phyloP scores from a whole-genome alignment of 2,113 vertebrate genomes.

The Aplodontia rufa region DNA sequence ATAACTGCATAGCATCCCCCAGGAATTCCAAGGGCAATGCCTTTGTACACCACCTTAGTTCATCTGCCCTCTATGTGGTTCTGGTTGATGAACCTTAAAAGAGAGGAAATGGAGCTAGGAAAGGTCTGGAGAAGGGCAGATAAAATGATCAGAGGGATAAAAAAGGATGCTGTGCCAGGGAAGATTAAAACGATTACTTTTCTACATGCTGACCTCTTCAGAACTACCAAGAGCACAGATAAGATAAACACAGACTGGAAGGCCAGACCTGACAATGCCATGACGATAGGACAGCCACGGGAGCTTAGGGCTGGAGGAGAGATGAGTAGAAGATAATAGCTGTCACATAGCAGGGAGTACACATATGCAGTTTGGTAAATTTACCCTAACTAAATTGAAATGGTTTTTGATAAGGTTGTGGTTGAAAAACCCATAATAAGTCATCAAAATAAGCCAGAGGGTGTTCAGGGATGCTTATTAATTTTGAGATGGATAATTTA shows the following conservation, averaged over 20 bases:
- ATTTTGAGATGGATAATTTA: background rate
- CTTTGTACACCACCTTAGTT: conserved; percentile 58
- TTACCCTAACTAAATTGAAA: background rate
- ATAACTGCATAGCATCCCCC: background rate
- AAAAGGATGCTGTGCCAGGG: conserved; percentile 19
- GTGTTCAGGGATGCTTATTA: background rate
- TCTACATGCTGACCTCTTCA: conserved; percentile 48
- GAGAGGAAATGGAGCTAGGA: conserved; percentile 65
- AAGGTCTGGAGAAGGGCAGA: conserved; percentile 67
- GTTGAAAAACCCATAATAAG: background rate
- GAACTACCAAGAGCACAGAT: conserved; percentile 40
- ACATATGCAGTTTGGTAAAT: background rate
- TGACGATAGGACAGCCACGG: background rate
- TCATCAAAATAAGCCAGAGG: background rate
- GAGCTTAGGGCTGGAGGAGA: rapidly evolving
- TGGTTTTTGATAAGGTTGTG: background rate
- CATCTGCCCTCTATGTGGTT: conserved; percentile 30
- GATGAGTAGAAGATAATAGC: background rate
- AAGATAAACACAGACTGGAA: conserved; percentile 14
- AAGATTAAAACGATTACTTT: conserved; percentile 59
- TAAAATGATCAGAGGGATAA: conserved; percentile 62
- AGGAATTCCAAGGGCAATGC: conserved; percentile 49
- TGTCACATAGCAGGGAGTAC: background rate
- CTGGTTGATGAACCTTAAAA: conserved; percentile 72
- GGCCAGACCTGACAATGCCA: background rate